Conservation (phyloP, 2,113 vertebrate genomes). For the Boleophthalmus pectinirostris region DNA sequence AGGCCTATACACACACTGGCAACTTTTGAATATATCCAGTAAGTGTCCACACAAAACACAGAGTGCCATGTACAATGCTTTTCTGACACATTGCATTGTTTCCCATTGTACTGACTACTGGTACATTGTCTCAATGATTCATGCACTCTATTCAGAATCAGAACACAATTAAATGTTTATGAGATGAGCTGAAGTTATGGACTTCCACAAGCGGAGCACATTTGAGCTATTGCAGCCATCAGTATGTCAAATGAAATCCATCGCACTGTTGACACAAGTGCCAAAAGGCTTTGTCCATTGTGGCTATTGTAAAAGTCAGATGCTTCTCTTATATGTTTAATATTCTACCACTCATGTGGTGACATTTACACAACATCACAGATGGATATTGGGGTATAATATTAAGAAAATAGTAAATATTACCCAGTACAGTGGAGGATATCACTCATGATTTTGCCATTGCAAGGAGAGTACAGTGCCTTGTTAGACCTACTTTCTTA, state of each 20-base stretch:
- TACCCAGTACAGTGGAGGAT: not conserved
- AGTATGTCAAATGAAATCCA: constrained; percentile 70
- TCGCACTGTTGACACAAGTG: constrained; percentile 56
- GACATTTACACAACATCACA: not conserved
- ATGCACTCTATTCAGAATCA: constrained; percentile 40
- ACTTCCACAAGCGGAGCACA: constrained; percentile 50
- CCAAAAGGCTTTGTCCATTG: not conserved
- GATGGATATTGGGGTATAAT: too few relatives aligned
- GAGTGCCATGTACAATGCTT: not conserved
- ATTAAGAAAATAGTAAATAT: not conserved
- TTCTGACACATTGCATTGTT: not conserved
- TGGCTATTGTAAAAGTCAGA: not conserved
- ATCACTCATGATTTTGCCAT: not conserved
- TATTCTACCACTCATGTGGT: not conserved
- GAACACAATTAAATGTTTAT: constrained; percentile 58
- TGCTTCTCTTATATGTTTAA: not conserved
- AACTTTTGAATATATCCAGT: constrained; percentile 2
- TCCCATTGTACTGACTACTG: not conserved
- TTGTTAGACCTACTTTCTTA: not conserved
- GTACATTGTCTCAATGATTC: constrained; percentile 42
- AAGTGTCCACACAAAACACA: not conserved
- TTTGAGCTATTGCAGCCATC: constrained; percentile 61
- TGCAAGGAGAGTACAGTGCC: not conserved
- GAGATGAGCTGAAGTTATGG: constrained; percentile 50
- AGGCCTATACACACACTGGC: constrained; percentile 19